phyloP scores from a whole-genome alignment of 2,888 invertebrate genomes.

The Lepetodrilus schrolli region DNA sequence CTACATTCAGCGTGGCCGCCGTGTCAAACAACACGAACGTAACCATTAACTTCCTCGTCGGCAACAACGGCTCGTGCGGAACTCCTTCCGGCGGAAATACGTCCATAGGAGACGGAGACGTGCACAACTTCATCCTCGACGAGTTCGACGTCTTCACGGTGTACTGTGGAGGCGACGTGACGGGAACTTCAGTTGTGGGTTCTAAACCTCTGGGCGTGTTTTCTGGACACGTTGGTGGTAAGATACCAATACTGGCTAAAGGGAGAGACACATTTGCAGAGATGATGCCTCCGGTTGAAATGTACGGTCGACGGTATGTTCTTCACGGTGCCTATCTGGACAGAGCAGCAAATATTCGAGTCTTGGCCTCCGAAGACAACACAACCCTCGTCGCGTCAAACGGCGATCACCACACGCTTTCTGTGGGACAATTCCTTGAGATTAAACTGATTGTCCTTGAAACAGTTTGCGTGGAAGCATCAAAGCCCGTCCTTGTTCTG shows the following conservation, averaged over 20 bases:
- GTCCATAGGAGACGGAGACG: not conserved
- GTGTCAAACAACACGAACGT: not conserved
- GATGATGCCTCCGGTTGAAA: not conserved
- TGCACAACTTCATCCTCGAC: not conserved
- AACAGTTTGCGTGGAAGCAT: not conserved
- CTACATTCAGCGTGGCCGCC: not conserved
- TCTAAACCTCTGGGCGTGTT: not conserved
- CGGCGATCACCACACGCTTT: not conserved
- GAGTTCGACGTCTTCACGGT: not conserved
- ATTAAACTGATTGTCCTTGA: not conserved
- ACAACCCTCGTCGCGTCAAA: not conserved
- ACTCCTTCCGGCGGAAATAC: not conserved
- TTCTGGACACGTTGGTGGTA: not conserved
- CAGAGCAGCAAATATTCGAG: not conserved
- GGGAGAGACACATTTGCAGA: not conserved
- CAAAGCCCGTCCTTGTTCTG: not conserved
- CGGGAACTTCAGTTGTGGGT: not conserved
- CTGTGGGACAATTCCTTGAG: not conserved
- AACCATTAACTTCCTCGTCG: not conserved
- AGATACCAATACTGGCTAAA: not conserved
- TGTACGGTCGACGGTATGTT: not conserved
- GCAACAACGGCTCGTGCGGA: not conserved
- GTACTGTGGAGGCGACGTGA: not conserved
- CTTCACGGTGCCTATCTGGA: not conserved
- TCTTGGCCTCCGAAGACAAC: not conserved